Evolutionary conservation across 2,113 vertebrate genomes (phyloP).

Genomic region (Cariama cristata): DNA sequence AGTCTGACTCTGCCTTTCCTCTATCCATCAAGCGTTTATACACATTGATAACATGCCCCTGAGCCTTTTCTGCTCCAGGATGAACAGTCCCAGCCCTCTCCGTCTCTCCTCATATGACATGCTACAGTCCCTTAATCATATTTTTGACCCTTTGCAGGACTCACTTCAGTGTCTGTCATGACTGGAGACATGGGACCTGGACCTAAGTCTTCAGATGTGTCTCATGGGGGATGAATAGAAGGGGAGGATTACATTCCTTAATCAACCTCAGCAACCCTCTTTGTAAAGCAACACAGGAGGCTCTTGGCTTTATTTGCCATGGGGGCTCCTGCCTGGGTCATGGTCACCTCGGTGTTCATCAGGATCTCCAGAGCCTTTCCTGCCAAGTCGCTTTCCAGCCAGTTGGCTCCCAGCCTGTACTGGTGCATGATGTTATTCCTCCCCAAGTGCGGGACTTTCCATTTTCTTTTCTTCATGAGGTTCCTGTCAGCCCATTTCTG

Average conservation of each 20-base stretch:
- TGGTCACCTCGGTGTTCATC: background rate
- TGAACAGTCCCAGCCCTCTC: background rate
- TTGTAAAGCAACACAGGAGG: background rate
- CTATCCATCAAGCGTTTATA: background rate
- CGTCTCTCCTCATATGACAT: background rate
- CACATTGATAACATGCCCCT: background rate
- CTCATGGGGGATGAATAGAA: background rate
- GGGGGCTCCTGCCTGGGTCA: background rate
- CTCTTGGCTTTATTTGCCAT: background rate
- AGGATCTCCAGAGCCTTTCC: background rate
- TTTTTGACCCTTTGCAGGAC: background rate
- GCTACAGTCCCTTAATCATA: background rate
- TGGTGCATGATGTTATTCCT: background rate
- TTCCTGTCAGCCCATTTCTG: background rate
- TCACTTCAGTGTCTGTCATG: background rate
- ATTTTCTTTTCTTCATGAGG: background rate
- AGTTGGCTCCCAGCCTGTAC: background rate
- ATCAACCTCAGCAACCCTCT: background rate
- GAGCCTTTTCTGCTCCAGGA: background rate
- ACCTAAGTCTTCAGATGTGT: background rate
- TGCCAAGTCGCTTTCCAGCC: background rate
- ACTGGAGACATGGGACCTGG: background rate
- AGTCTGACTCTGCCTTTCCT: background rate
- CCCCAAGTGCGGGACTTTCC: background rate
- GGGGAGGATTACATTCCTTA: background rate